Evolutionary conservation across 2,888 invertebrate species (phyloP), one percentile per base, ranked within the genome.

Genomic region (Cactoblastis cactorum): DNA sequence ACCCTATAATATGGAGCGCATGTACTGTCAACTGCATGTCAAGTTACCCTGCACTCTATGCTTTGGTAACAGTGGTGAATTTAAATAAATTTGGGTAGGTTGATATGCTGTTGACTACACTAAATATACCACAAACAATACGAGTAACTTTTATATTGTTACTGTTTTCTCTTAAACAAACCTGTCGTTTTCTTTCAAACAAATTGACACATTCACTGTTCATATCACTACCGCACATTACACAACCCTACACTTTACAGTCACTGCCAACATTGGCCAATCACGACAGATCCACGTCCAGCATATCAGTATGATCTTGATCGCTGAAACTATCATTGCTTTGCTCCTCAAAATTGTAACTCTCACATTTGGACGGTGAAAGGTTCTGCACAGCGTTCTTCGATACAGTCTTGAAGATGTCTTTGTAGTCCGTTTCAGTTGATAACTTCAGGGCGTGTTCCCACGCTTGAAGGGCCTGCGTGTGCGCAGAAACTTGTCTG

Each of bases 361-460:
- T 33, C 5, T 73, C 66, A 0, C 72, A 77, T 43, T 74, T 72
- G 0, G 83, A 77, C 0, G 86, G 86, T 0, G 85, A 84, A 0
- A 87, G 67, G 24, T 85, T 86, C 17, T 77, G 80, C 0, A 87
- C 82, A 1, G 86, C 87, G 0, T 68, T 73, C 55, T 78, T 82
- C 0, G 88, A 88, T 0, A 89, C 88, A 0, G 88, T 88, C 49
- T 87, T 84, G 64, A 89, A 89, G 4, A 89, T 53, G 2, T 83
- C 78, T 0, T 66, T 67, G 0, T 68, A 53, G 37, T 77, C 74
- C 0, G 77, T 52, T 11, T 81, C 83, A 0, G 76, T 71, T 1
- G 83, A 74, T 0, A 83, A 60, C 12, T 73, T 74, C 0, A 84
- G 56, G 0, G 85, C 85, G 45, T 74, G 65, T 48, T 88, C 88